phyloP scores from a whole-genome alignment of 2,888 invertebrate species.

The Flexamia atlantica region DNA sequence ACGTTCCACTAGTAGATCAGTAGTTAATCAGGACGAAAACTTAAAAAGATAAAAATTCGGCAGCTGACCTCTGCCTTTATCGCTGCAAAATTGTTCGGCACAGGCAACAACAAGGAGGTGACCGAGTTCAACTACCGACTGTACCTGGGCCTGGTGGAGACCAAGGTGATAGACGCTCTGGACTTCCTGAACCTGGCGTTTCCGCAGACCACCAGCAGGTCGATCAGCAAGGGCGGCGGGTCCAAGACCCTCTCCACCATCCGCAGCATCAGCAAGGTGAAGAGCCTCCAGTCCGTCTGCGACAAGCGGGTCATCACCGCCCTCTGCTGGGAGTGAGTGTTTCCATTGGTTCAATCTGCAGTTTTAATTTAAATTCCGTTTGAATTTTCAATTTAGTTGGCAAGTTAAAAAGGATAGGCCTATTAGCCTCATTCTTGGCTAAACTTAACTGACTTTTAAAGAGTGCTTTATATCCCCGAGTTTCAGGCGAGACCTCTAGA shows the following conservation, averaged over 20 bases:
- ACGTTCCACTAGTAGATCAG: too few relatives aligned
- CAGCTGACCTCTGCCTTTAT: too few relatives aligned
- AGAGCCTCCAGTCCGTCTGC: neutral
- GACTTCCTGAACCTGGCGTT: neutral
- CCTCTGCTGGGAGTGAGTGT: conserved; percentile 42
- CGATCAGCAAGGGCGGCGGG: neutral
- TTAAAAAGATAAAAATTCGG: too few relatives aligned
- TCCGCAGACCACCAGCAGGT: neutral
- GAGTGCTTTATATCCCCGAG: too few relatives aligned
- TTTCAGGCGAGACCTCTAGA: too few relatives aligned
- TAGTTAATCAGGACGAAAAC: too few relatives aligned
- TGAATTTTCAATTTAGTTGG: too few relatives aligned
- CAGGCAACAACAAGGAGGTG: conserved; percentile 10
- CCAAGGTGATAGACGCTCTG: neutral
- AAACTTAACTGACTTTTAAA: too few relatives aligned
- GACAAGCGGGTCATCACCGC: neutral
- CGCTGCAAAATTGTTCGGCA: neutral
- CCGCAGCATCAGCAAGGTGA: neutral
- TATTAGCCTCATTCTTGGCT: too few relatives aligned
- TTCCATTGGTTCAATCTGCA: too few relatives aligned
- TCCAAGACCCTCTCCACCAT: neutral
- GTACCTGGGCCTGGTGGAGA: conserved; percentile 31
- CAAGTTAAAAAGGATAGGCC: too few relatives aligned
- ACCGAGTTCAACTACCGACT: conserved; percentile 36
- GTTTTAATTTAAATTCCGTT: too few relatives aligned